phyloP scores from a whole-genome alignment of 1,140 invertebrate genomes.

The Platorchestia sp. region DNA sequence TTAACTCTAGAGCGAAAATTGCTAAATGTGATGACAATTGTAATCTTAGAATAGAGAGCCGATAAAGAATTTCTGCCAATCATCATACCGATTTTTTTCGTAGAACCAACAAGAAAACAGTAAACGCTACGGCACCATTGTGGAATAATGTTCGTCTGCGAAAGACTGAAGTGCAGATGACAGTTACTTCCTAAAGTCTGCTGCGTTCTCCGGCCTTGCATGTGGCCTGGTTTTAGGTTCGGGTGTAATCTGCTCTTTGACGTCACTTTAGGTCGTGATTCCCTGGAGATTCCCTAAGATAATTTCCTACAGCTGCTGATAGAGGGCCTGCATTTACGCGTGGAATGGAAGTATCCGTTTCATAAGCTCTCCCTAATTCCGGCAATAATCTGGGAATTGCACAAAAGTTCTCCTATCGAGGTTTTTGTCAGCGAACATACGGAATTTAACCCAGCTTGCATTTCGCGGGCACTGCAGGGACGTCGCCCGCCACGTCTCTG shows the following conservation, averaged over 20 bases:
- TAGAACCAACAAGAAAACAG: too few relatives aligned
- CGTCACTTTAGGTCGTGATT: background rate
- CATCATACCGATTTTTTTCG: too few relatives aligned
- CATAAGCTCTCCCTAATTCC: background rate
- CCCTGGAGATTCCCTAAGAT: background rate
- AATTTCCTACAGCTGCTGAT: background rate
- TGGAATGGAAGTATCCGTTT: background rate
- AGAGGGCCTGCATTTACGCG: background rate
- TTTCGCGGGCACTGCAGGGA: background rate
- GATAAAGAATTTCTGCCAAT: too few relatives aligned
- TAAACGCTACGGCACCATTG: too few relatives aligned
- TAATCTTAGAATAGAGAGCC: too few relatives aligned
- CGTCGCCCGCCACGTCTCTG: background rate
- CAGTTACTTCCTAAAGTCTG: background rate
- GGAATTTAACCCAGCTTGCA: background rate
- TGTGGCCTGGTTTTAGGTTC: background rate
- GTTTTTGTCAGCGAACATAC: background rate
- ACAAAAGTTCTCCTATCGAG: background rate
- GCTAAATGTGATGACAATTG: too few relatives aligned
- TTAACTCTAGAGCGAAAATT: too few relatives aligned
- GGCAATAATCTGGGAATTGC: background rate
- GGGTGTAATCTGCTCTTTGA: background rate
- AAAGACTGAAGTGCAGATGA: too few relatives aligned
- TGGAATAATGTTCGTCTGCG: too few relatives aligned
- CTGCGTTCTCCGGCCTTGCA: background rate